phyloP scores from a whole-genome alignment of 2,888 invertebrate genomes.

The Netelia virgata region DNA sequence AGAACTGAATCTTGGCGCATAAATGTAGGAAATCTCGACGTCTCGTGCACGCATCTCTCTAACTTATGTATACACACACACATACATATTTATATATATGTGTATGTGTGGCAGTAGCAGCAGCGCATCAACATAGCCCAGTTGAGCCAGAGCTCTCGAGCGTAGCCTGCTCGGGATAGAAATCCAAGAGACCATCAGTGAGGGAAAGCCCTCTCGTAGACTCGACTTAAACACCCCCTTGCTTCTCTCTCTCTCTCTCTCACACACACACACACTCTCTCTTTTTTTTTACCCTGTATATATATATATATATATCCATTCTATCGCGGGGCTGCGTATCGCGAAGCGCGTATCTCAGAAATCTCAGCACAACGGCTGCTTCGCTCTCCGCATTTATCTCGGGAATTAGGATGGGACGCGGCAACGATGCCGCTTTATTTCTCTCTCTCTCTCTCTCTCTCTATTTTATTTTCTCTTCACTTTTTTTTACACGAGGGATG shows the following conservation, averaged over 20 bases:
- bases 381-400: slow-evolving; percentile 78
- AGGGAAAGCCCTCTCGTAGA: slow-evolving; percentile 57
- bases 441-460: slow-evolving; percentile 31
- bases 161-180: slow-evolving; percentile 58
- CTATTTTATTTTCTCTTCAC: slow-evolving; percentile 35
- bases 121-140: slow-evolving; percentile 35
- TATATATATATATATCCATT: slow-evolving; percentile 58
- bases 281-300: slow-evolving; percentile 39
- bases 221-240: slow-evolving; percentile 62
- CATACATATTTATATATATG: neutral
- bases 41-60: slow-evolving; percentile 52
- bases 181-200: slow-evolving; percentile 61
- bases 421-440: slow-evolving; percentile 63
- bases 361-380: slow-evolving; percentile 64
- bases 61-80: neutral
- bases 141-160: slow-evolving; percentile 49
- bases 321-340: slow-evolving; percentile 48
- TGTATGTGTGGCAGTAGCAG: slow-evolving; percentile 3
- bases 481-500: slow-evolving; percentile 61
- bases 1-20: slow-evolving; percentile 28
- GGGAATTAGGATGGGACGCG: slow-evolving; percentile 80
- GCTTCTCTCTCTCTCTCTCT: slow-evolving; percentile 12
- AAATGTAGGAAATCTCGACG: slow-evolving; percentile 50
- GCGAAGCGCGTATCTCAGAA: slow-evolving; percentile 64
- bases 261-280: no score